phyloP scores from a whole-genome alignment of 2,113 vertebrate species.

The Thomomys bottae region DNA sequence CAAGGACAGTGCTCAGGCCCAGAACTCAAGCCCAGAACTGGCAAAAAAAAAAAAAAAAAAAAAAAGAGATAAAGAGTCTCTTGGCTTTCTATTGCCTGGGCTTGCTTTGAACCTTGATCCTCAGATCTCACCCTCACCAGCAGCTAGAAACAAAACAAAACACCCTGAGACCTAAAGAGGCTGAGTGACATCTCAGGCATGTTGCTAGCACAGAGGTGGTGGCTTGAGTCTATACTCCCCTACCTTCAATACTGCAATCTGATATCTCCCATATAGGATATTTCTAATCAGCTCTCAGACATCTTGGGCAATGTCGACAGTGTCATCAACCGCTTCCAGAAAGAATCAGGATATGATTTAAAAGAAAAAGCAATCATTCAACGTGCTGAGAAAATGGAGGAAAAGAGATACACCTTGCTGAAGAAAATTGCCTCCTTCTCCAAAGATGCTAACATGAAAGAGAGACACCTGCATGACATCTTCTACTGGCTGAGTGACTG shows the following conservation, averaged over 20 bases:
- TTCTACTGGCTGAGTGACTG: slow-evolving; percentile 70
- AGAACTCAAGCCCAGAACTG: too few species aligned
- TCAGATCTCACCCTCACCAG: too few species aligned
- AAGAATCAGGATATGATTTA: slow-evolving; percentile 71
- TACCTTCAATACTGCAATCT: not conserved
- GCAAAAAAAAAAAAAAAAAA: too few species aligned
- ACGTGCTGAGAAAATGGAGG: slow-evolving; percentile 53
- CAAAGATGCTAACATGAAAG: slow-evolving; percentile 69
- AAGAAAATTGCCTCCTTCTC: slow-evolving; percentile 77
- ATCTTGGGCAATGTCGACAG: slow-evolving; percentile 75
- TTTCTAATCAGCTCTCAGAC: slow-evolving; percentile 73
- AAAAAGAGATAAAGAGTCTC: too few species aligned
- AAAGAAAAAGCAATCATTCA: slow-evolving; percentile 64
- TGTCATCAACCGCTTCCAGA: slow-evolving; percentile 74
- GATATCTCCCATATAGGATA: slow-evolving; percentile 58
- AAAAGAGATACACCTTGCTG: slow-evolving; percentile 73
- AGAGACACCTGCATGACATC: slow-evolving; percentile 70
- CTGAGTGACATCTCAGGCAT: not conserved
- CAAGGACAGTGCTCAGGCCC: too few species aligned
- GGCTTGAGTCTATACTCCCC: not conserved
- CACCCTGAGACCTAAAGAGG: not conserved
- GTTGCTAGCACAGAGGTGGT: not conserved
- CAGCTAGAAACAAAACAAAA: not conserved
- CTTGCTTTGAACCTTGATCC: too few species aligned
- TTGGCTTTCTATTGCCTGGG: too few species aligned